Evolutionary conservation across 1,140 invertebrate genomes (phyloP).

Genomic region (Drosophila auraria): DNA sequence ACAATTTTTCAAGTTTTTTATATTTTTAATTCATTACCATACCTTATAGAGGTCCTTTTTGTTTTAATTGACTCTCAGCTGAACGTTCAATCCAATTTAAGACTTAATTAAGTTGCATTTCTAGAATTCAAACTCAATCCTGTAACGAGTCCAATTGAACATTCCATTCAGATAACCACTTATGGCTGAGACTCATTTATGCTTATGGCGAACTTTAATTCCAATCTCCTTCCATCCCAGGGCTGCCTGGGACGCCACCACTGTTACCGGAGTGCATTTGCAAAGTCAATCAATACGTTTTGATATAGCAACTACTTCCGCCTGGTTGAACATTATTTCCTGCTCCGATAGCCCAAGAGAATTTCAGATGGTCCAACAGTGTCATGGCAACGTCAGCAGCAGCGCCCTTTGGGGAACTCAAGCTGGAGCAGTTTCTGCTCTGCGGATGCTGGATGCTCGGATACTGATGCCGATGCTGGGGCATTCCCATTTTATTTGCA

Average conservation of each 20-base stretch:
- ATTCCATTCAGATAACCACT: slow-evolving; percentile 13
- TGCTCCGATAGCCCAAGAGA: slow-evolving; percentile 42
- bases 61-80: background rate
- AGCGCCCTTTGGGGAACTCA: slow-evolving; percentile 25
- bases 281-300: slow-evolving; percentile 71
- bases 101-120: background rate
- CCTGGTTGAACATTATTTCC: slow-evolving; percentile 71
- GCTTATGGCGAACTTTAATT: slow-evolving; percentile 49
- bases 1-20: no score
- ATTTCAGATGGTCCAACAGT: slow-evolving; percentile 32
- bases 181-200: slow-evolving; percentile 22
- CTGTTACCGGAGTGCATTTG: slow-evolving; percentile 48
- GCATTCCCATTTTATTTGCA: slow-evolving; percentile 67
- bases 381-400: slow-evolving; percentile 58
- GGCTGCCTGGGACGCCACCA: slow-evolving; percentile 8
- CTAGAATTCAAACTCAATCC: background rate
- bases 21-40: no score
- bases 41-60: background rate
- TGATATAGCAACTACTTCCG: slow-evolving; percentile 74
- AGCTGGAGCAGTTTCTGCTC: slow-evolving; percentile 27
- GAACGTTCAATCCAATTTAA: background rate
- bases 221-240: slow-evolving; percentile 35
- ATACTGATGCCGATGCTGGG: background rate
- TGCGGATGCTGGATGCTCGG: slow-evolving; percentile 7
- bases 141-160: slow-evolving; percentile 1